phyloP scores from a whole-genome alignment of 2,113 vertebrate genomes.

The Mus pahari region DNA sequence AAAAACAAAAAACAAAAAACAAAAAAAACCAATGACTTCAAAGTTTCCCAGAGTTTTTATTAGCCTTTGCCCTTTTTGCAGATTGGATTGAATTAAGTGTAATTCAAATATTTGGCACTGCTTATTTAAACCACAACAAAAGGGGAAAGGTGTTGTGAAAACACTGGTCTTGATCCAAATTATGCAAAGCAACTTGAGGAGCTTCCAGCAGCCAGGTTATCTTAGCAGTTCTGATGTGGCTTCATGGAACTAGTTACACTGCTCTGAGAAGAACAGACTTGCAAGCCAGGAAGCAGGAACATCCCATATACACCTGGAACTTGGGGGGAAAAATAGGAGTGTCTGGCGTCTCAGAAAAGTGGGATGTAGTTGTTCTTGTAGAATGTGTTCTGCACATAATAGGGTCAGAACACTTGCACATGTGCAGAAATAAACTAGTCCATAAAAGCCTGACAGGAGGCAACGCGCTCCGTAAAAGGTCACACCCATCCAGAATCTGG shows the following conservation, averaged over 20 bases:
- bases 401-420: slow-evolving; percentile 69
- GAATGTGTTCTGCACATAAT: slow-evolving; percentile 70
- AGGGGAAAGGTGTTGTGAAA: slow-evolving; percentile 63
- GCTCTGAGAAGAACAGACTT: neutral
- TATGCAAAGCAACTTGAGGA: slow-evolving; percentile 58
- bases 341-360: slow-evolving; percentile 6
- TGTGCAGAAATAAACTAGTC: slow-evolving; percentile 72
- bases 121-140: slow-evolving; percentile 58
- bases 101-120: slow-evolving; percentile 63
- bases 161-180: slow-evolving; percentile 26
- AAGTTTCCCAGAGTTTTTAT: slow-evolving; percentile 49
- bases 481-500: slow-evolving; percentile 77
- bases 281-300: neutral
- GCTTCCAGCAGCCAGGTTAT: slow-evolving; percentile 25
- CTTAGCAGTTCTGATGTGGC: slow-evolving; percentile 11
- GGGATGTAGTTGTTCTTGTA: slow-evolving; percentile 25
- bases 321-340: neutral
- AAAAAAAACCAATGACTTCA: neutral
- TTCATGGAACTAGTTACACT: neutral
- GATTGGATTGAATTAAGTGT: slow-evolving; percentile 39
- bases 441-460: slow-evolving; percentile 83
- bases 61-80: neutral
- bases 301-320: neutral
- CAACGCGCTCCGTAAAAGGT: slow-evolving; percentile 81
- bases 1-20: neutral